phyloP scores from a whole-genome alignment of 2,888 invertebrate species.

The Caenorhabditis japonica region DNA sequence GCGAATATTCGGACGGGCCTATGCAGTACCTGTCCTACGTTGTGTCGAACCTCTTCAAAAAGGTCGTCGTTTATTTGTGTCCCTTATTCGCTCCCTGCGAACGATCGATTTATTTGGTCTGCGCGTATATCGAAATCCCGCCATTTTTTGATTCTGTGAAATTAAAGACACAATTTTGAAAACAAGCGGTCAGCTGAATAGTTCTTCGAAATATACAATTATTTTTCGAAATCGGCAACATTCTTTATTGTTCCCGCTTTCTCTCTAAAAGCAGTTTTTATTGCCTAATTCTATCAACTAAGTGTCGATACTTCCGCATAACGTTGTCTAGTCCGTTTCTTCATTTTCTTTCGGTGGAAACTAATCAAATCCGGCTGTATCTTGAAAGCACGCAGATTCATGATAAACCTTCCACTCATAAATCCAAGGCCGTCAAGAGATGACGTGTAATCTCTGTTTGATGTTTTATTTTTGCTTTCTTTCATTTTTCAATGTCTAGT shows the following conservation, averaged over 20 bases:
- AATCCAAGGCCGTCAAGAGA: too few relatives aligned
- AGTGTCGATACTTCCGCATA: not conserved
- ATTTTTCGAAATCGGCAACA: too few relatives aligned
- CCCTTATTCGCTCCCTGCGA: not conserved
- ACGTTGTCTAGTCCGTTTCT: slow-evolving; percentile 1
- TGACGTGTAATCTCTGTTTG: slow-evolving; percentile 13
- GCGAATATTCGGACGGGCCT: slow-evolving; percentile 14
- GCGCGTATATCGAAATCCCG: too few relatives aligned
- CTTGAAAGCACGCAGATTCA: not conserved
- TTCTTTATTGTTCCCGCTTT: too few relatives aligned
- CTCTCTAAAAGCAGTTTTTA: too few relatives aligned
- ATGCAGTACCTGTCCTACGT: slow-evolving; percentile 1
- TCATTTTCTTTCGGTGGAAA: slow-evolving; percentile 1
- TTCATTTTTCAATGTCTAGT: too few relatives aligned
- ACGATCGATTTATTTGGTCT: not conserved
- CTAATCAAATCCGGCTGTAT: slow-evolving; percentile 1
- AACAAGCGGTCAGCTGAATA: not conserved
- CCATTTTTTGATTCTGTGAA: too few relatives aligned
- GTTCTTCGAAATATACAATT: too few relatives aligned
- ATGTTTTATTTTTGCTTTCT: too few relatives aligned
- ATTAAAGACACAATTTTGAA: not conserved
- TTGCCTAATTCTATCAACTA: too few relatives aligned
- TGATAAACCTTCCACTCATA: slow-evolving; percentile 9
- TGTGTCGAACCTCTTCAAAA: slow-evolving; percentile 43
- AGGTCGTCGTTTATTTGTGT: slow-evolving; percentile 22